Percentiles rank a stretch among this genome's conserved stretches.
phyloP scores from a whole-genome alignment of 2,797 vertebrate species.

The Cuculus canorus region DNA sequence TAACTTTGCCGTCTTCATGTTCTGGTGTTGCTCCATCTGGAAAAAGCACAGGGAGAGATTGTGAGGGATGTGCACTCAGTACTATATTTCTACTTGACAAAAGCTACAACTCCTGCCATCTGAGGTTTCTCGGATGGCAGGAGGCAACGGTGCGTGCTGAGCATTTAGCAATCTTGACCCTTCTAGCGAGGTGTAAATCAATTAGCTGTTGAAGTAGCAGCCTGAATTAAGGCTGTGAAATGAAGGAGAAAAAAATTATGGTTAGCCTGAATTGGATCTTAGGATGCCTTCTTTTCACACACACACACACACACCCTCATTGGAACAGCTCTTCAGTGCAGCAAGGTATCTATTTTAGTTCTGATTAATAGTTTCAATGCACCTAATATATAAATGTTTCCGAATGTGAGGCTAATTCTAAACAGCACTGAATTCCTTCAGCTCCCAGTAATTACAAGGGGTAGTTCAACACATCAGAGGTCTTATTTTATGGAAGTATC shows the following conservation, averaged over 20 bases:
- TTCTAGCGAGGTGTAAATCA: neutral
- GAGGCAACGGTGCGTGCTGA: neutral
- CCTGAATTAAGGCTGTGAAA: neutral
- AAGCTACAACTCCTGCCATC: neutral
- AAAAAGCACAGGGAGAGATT: neutral
- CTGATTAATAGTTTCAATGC: neutral
- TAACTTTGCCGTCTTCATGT: neutral
- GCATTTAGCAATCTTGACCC: conserved; percentile 15
- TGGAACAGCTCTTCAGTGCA: neutral
- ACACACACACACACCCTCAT: no score
- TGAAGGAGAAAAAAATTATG: neutral
- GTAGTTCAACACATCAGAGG: neutral
- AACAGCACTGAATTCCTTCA: neutral
- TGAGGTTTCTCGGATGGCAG: neutral
- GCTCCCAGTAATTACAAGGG: neutral
- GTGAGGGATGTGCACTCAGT: neutral
- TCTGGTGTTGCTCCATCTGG: neutral
- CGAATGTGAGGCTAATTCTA: neutral
- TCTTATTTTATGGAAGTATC: neutral
- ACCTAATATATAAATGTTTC: neutral
- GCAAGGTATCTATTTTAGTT: neutral
- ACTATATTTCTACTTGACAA: neutral
- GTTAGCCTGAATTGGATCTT: neutral
- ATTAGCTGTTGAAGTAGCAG: neutral
- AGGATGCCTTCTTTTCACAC: neutral